Percentiles rank a stretch among this genome's conserved stretches.
These are phyloP conservation scores for Herpetotheres cachinnans DNA, from an alignment of 2,113 vertebrate species.

Conservation along the genomic window DNA sequence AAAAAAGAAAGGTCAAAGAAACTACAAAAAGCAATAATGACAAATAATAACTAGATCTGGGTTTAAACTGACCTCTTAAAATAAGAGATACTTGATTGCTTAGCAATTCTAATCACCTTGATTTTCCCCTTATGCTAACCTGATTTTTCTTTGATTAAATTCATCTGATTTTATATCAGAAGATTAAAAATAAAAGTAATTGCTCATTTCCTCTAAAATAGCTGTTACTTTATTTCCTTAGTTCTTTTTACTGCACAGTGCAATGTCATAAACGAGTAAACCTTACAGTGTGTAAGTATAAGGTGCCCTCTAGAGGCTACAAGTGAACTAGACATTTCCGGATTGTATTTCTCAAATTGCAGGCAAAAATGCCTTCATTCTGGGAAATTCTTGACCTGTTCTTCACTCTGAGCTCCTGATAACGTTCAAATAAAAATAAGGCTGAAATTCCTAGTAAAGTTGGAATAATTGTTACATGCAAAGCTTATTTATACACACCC, in stretches of 20 bases:
- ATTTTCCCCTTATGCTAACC: neutral
- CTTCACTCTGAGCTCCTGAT: neutral
- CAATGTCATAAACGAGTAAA: neutral
- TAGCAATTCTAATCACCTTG: neutral
- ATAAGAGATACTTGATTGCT: neutral
- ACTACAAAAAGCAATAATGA: neutral
- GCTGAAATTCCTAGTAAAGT: neutral
- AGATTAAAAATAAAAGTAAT: neutral
- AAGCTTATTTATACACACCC: neutral
- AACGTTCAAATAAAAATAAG: neutral
- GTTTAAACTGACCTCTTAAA: neutral
- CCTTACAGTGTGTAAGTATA: neutral
- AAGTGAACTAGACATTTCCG: neutral
- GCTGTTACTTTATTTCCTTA: neutral
- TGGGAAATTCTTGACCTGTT: neutral
- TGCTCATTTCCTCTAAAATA: neutral
- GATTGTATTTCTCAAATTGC: neutral
- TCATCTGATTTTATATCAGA: neutral
- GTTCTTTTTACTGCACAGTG: neutral
- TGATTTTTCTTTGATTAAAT: neutral
- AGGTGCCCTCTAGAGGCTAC: slow-evolving; percentile 53
- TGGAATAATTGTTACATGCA: neutral
- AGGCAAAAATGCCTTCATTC: neutral
- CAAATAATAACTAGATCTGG: neutral
- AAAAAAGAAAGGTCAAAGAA: neutral